phyloP scores from a whole-genome alignment of 1,140 invertebrate genomes.

The Himalopsyche phryganea region DNA sequence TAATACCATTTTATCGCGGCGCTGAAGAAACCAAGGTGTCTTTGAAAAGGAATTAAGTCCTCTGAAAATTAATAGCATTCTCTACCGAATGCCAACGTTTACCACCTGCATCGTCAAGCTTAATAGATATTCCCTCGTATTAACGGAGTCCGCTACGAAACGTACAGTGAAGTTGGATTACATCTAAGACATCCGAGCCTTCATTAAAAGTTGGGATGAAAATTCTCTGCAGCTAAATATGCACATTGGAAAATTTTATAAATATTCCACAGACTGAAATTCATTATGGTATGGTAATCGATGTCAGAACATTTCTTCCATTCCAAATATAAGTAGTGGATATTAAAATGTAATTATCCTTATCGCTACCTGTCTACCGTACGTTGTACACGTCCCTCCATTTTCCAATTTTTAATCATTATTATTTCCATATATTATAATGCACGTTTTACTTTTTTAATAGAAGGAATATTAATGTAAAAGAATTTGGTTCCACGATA shows the following conservation, averaged over 20 bases:
- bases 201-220: constrained; percentile 19
- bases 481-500: too few species aligned
- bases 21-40: constrained; percentile 9
- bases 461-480: too few species aligned
- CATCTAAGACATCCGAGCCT: constrained; percentile 10
- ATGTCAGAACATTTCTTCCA: not conserved
- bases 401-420: too few species aligned
- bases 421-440: too few species aligned
- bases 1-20: not conserved
- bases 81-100: constrained; percentile 11
- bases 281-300: too few species aligned
- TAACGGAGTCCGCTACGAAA: not conserved
- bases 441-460: too few species aligned
- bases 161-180: constrained; percentile 12
- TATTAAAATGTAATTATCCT: too few species aligned
- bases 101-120: constrained; percentile 17
- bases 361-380: too few species aligned
- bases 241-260: not conserved
- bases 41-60: constrained; percentile 22
- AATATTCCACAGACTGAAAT: not conserved
- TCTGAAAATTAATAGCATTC: constrained; percentile 27
- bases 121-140: constrained; percentile 13
- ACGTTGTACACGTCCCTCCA: too few species aligned
- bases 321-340: too few species aligned
- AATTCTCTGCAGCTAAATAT: not conserved